Conservation (phyloP, 1,140 invertebrate species). For the Pachypsylla venusta region DNA sequence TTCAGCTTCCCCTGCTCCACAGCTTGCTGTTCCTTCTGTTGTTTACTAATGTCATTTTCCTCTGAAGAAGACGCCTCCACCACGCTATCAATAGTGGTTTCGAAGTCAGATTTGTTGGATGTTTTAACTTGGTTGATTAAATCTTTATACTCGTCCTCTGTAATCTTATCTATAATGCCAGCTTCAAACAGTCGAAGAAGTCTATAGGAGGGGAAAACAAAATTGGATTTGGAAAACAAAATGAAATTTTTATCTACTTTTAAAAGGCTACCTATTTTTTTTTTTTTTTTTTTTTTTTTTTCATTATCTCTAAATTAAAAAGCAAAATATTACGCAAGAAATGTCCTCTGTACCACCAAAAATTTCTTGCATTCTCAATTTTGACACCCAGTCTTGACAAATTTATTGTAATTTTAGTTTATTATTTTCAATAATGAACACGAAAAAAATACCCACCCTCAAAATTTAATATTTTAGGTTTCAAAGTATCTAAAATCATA, state of each 20-base stretch:
- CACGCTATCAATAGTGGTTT: neutral
- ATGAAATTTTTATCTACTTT: too few relatives aligned
- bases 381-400: too few relatives aligned
- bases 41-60: constrained; percentile 22
- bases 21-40: constrained; percentile 12
- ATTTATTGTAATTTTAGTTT: too few relatives aligned
- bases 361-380: too few relatives aligned
- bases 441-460: too few relatives aligned
- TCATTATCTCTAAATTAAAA: neutral
- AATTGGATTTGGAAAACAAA: neutral
- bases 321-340: neutral
- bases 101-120: neutral
- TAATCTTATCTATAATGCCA: constrained; percentile 52
- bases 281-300: neutral
- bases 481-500: too few relatives aligned
- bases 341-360: too few relatives aligned
- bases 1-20: constrained; percentile 29
- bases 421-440: too few relatives aligned
- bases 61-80: constrained; percentile 14
- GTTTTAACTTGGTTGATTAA: constrained; percentile 34
- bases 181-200: constrained; percentile 52
- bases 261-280: too few relatives aligned
- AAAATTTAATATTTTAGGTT: too few relatives aligned
- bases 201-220: constrained; percentile 29
- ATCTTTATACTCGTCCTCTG: constrained; percentile 48